These are phyloP conservation scores for Nymphicus hollandicus DNA, from an alignment of 2,113 vertebrate genomes.

Conservation along the genomic window DNA sequence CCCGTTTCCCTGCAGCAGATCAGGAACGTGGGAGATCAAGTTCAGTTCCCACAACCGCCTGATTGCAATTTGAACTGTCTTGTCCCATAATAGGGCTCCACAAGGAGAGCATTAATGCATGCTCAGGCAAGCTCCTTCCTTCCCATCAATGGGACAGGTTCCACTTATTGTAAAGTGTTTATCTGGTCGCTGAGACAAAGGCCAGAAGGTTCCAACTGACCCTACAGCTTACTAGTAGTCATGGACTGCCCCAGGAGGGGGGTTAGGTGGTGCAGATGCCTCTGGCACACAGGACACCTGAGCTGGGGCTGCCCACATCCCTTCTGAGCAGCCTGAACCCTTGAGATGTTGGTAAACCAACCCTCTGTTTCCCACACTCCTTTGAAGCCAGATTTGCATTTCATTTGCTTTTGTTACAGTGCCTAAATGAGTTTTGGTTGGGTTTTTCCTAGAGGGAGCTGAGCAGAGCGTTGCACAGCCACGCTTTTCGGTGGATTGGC, in stretches of 20 bases:
- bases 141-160: not conserved
- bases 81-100: not conserved
- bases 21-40: not conserved
- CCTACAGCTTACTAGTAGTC: not conserved
- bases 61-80: not conserved
- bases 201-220: not conserved
- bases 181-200: not conserved
- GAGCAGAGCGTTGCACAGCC: not conserved
- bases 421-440: not conserved
- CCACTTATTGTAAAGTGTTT: not conserved
- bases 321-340: not conserved
- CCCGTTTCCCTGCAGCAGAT: not conserved
- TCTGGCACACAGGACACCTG: not conserved
- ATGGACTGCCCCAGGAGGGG: not conserved
- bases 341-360: not conserved
- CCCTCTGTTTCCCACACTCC: not conserved
- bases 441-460: not conserved
- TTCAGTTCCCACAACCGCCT: not conserved
- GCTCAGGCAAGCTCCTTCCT: not conserved
- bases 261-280: not conserved
- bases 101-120: not conserved
- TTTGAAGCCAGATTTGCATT: constrained; percentile 46
- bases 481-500: not conserved
- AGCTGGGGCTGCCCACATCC: not conserved
- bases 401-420: constrained; percentile 12